These are phyloP conservation scores for Agraylea sexmaculata DNA, from an alignment of 1,140 invertebrate species.

Conservation along the genomic window DNA sequence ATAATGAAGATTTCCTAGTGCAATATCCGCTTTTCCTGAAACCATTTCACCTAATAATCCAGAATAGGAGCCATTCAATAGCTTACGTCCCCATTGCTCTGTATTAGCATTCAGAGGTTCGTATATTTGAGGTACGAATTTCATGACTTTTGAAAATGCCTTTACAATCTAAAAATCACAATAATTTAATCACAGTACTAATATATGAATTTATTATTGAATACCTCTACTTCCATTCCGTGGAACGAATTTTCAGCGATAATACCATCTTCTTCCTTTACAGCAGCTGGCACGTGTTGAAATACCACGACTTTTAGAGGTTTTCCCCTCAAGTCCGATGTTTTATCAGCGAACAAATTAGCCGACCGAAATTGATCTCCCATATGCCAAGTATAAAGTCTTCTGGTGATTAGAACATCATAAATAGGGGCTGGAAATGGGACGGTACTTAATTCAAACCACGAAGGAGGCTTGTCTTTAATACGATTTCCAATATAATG, in stretches of 20 bases:
- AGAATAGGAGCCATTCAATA: slow-evolving; percentile 48
- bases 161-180: slow-evolving; percentile 46
- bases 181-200: slow-evolving; percentile 9
- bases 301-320: slow-evolving; percentile 49
- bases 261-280: slow-evolving; percentile 32
- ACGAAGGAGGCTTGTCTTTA: slow-evolving; percentile 30
- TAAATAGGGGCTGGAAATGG: slow-evolving; percentile 51
- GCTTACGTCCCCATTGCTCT: slow-evolving; percentile 52
- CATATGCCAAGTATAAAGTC: slow-evolving; percentile 51
- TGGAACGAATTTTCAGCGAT: slow-evolving; percentile 20
- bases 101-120: slow-evolving; percentile 41
- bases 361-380: slow-evolving; percentile 43
- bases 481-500: slow-evolving; percentile 33
- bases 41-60: slow-evolving; percentile 62
- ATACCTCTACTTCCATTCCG: slow-evolving; percentile 53
- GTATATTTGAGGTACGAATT: slow-evolving; percentile 55
- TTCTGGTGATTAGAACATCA: slow-evolving; percentile 38
- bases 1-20: slow-evolving; percentile 65
- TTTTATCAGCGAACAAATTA: slow-evolving; percentile 48
- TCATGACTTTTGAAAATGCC: slow-evolving; percentile 52
- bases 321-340: slow-evolving; percentile 42
- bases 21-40: slow-evolving; percentile 53
- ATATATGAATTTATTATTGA: slow-evolving; percentile 22
- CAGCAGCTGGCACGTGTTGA: slow-evolving; percentile 58
- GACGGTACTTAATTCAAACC: slow-evolving; percentile 58